Evolutionary conservation across 2,797 vertebrate genomes (phyloP).

Genomic region (Enteromius anoplus): DNA sequence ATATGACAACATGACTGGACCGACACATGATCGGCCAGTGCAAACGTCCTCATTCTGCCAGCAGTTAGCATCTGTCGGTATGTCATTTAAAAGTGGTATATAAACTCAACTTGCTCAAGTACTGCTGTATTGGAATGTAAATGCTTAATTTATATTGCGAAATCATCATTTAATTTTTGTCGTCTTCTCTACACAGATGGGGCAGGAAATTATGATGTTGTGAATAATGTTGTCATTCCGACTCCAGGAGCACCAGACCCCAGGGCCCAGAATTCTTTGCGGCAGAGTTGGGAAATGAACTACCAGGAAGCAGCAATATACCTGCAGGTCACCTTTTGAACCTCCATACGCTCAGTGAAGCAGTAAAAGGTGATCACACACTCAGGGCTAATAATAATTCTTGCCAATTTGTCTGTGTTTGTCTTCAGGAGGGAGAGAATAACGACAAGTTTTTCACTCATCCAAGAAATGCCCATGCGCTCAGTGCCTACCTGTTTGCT

Average conservation of each 20-base stretch:
- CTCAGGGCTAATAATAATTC: not conserved
- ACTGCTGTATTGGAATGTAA: not conserved
- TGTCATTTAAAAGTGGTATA: slow-evolving; percentile 11
- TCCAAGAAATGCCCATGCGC: slow-evolving; percentile 87
- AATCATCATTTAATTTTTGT: not conserved
- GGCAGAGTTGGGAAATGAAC: slow-evolving; percentile 94
- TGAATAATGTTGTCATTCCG: slow-evolving; percentile 73
- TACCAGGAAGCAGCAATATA: slow-evolving; percentile 98
- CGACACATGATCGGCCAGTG: slow-evolving; percentile 47
- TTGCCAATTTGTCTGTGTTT: slow-evolving; percentile 9
- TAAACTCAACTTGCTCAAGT: not conserved
- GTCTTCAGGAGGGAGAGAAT: slow-evolving; percentile 92
- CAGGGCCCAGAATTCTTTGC: slow-evolving; percentile 75
- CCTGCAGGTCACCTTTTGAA: slow-evolving; percentile 83
- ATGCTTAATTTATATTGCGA: not conserved
- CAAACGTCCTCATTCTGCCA: slow-evolving; percentile 54
- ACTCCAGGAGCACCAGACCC: slow-evolving; percentile 76
- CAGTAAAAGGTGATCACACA: slow-evolving; percentile 12
- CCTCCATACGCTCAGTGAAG: not conserved
- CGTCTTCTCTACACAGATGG: slow-evolving; percentile 78
- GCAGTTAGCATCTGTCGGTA: slow-evolving; percentile 52
- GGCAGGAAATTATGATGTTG: slow-evolving; percentile 79
- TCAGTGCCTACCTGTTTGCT: slow-evolving; percentile 95
- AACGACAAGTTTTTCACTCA: slow-evolving; percentile 99
- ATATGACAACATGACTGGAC: slow-evolving; percentile 15